phyloP scores from a whole-genome alignment of 2,888 invertebrate species.

The Prenolepis imparis region DNA sequence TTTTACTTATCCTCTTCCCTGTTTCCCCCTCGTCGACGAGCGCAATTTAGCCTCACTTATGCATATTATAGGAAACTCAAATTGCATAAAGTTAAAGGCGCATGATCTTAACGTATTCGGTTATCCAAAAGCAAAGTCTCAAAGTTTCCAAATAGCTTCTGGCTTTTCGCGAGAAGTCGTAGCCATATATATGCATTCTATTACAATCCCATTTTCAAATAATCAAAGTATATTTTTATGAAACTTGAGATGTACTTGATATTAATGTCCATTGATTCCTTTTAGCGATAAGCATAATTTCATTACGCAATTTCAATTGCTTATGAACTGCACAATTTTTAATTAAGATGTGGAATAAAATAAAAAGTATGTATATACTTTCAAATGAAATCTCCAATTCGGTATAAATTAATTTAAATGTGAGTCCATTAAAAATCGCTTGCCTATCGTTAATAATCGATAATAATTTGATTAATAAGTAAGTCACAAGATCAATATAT shows the following conservation, averaged over 20 bases:
- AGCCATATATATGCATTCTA: neutral
- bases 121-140: conserved; percentile 42
- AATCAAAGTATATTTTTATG: neutral
- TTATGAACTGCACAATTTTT: neutral
- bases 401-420: neutral
- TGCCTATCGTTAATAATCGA: neutral
- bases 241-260: neutral
- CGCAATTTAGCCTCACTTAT: conserved; percentile 46
- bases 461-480: neutral
- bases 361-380: neutral
- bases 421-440: neutral
- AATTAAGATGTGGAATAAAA: neutral
- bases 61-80: conserved; percentile 48
- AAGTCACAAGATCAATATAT: neutral
- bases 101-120: conserved; percentile 35
- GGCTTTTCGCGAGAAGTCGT: conserved; percentile 30
- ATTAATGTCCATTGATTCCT: neutral
- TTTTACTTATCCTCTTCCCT: conserved; percentile 63
- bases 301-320: neutral
- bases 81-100: conserved; percentile 40
- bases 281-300: neutral
- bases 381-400: neutral
- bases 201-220: conserved; percentile 1
- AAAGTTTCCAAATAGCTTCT: conserved; percentile 35
- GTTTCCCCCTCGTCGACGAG: conserved; percentile 5